Base-by-base conservation (phyloP, 2,113 vertebrate species). In the Stigmatopora nigra region DNA sequence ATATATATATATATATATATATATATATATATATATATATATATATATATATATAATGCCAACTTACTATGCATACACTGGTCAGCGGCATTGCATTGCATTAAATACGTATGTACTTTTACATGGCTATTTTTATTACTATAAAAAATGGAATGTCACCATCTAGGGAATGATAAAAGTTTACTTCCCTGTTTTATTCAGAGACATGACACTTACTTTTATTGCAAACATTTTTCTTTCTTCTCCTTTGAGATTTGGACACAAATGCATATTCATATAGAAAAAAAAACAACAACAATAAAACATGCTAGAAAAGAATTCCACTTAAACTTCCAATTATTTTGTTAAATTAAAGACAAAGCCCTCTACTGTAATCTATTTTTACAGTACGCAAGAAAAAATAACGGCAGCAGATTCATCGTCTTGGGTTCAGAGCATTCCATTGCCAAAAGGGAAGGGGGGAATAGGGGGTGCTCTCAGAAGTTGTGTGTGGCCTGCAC, bases 401-500 rank as follows among this genome's bases (percentile, higher is more conserved):
- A 82, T 71, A 84, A 84, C 78, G 77, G 75, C 68, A 71, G 71
- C 4, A 51, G 78, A 86, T 84, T 83, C 53, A 61, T 64, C 20
- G 77, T 83, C 78, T 84, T 79, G 65, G 78, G 60, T 79, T 73
- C 73, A 70, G 76, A 74, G 72, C 41, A 45, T 65, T 65, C 65
- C 61, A 45, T 62, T 82, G 82, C 87, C 75, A 45, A 45, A 61
- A 35, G 25, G 17, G 15, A 35, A 25, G 9, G 25, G 25, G 25
- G 25, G 22, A 20, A 38, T 44, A 44, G 22, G 20, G 44, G 20
- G 13, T 5, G 6, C 7, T 77, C 78, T 81, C 72, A 68, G 77
- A 51, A 79, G 73, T 80, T 82, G 89, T 87, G 89, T 90, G 90
- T 91, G 91, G 89, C 85, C 89, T 72, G 41, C 83, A 90, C 91